A percentile compares a stretch with the other conserved stretches of the same genome.
Conservation (phyloP, 1,140 invertebrate genomes). For the Apis dorsata region DNA sequence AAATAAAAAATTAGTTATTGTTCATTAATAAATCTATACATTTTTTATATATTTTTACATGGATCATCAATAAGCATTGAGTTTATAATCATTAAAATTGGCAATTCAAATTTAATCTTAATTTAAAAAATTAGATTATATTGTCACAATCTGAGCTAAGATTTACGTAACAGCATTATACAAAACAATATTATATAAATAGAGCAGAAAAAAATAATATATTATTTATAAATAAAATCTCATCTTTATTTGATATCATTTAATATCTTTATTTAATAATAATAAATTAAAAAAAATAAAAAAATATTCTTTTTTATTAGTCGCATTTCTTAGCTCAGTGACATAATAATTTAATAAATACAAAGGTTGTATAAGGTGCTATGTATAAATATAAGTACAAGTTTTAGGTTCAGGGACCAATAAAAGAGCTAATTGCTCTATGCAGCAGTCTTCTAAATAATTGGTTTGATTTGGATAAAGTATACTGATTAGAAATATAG, state of each 20-base stretch:
- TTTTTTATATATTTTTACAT: neutral
- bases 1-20: neutral
- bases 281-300: neutral
- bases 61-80: neutral
- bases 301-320: neutral
- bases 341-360: slow-evolving; percentile 35
- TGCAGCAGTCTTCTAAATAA: slow-evolving; percentile 44
- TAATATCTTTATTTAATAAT: too few relatives aligned
- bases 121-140: slow-evolving; percentile 19
- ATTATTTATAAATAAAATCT: neutral
- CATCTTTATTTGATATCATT: neutral
- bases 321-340: slow-evolving; percentile 47
- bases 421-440: slow-evolving; percentile 57
- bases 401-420: slow-evolving; percentile 73
- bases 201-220: neutral
- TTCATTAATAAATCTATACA: slow-evolving; percentile 21
- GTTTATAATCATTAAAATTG: slow-evolving; percentile 24
- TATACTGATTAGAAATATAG: slow-evolving; percentile 42
- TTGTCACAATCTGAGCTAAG: slow-evolving; percentile 32
- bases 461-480: slow-evolving; percentile 57
- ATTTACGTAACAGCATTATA: slow-evolving; percentile 1
- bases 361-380: slow-evolving; percentile 52
- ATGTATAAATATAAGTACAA: slow-evolving; percentile 62
- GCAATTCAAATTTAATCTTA: slow-evolving; percentile 15
- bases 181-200: neutral